These are phyloP conservation scores for Hemiprocne comata DNA, from an alignment of 2,113 vertebrate genomes.

Conservation along the genomic window DNA sequence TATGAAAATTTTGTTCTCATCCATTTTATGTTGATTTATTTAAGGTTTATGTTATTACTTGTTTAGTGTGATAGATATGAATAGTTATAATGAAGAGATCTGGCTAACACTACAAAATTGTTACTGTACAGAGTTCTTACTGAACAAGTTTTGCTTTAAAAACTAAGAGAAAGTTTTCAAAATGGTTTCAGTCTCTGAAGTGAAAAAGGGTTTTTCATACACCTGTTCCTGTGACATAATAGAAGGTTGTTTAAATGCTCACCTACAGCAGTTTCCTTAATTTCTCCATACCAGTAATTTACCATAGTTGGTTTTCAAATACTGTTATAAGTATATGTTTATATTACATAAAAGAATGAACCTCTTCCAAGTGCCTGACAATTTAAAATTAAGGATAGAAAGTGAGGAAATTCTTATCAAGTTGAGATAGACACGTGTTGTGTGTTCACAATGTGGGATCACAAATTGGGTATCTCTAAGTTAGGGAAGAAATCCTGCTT, in stretches of 20 bases:
- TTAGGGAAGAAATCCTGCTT: not conserved
- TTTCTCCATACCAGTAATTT: not conserved
- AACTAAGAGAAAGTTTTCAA: not conserved
- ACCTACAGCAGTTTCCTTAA: not conserved
- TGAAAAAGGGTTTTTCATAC: not conserved
- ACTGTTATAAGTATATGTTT: not conserved
- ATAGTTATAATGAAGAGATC: not conserved
- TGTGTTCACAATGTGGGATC: not conserved
- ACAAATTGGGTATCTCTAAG: not conserved
- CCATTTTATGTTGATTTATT: not conserved
- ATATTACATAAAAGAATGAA: not conserved
- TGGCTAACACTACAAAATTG: not conserved
- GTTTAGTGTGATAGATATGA: not conserved
- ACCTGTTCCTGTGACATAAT: not conserved
- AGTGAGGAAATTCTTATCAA: not conserved
- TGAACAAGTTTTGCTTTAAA: not conserved
- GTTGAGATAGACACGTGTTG: not conserved
- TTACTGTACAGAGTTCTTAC: not conserved
- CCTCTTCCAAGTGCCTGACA: not conserved
- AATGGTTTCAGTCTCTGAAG: not conserved
- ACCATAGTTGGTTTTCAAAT: not conserved
- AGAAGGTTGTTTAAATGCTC: not conserved
- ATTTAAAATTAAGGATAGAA: not conserved
- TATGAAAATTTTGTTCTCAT: not conserved
- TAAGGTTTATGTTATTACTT: not conserved